Percentiles rank a stretch among this genome's conserved stretches.
phyloP scores from a whole-genome alignment of 2,113 vertebrate genomes.

The Anthoscopus minutus region DNA sequence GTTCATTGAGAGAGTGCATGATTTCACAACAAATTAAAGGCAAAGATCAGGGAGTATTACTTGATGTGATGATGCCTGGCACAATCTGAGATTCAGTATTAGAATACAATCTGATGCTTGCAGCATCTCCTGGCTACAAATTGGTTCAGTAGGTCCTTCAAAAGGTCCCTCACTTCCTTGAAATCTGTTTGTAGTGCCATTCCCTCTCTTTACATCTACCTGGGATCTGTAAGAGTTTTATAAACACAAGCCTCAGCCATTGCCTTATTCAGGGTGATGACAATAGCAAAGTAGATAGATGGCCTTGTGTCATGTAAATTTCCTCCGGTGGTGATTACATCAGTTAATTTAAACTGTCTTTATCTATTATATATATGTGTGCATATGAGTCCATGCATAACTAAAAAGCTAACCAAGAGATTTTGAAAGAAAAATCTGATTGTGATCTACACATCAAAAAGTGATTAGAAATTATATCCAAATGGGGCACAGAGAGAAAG shows the following conservation, averaged over 20 bases:
- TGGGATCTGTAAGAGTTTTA: background rate
- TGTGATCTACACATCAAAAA: background rate
- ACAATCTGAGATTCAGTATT: background rate
- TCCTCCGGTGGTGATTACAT: background rate
- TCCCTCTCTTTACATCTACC: background rate
- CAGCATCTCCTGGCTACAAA: background rate
- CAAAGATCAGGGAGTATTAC: background rate
- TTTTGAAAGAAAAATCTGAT: background rate
- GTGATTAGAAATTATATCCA: background rate
- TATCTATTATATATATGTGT: background rate
- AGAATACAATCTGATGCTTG: background rate
- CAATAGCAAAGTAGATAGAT: background rate
- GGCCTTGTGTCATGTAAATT: background rate
- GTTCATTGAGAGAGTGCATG: background rate
- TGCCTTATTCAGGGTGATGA: background rate
- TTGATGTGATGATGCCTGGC: background rate
- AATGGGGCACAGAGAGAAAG: background rate
- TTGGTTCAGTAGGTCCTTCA: background rate
- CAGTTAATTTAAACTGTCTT: background rate
- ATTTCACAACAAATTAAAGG: background rate
- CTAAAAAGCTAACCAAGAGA: background rate
- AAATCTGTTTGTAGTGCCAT: background rate
- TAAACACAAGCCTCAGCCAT: background rate
- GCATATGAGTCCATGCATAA: background rate
- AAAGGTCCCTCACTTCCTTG: background rate